phyloP scores from a whole-genome alignment of 1,140 invertebrate species.

The Aphidius ervi region DNA sequence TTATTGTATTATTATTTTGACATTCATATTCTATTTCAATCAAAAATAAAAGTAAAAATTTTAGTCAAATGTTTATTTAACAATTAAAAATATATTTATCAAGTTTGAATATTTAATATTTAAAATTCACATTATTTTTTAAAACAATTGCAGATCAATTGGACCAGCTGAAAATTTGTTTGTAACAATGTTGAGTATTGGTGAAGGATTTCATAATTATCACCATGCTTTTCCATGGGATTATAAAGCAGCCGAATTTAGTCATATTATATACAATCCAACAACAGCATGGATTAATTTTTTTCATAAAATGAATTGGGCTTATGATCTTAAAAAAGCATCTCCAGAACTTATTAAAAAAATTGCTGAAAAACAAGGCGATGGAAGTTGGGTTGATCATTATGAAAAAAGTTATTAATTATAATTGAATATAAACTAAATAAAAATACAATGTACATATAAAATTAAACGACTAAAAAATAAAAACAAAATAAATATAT shows the following conservation, averaged over 20 bases:
- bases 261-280: conserved; percentile 45
- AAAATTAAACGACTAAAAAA: too few species aligned
- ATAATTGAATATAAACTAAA: too few species aligned
- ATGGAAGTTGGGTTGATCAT: too few species aligned
- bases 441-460: too few species aligned
- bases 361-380: too few species aligned
- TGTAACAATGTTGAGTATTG: conserved; percentile 37
- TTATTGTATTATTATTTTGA: too few species aligned
- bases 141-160: conserved; percentile 54
- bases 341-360: conserved; percentile 54
- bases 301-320: conserved; percentile 70
- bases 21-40: not conserved
- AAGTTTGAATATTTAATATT: not conserved
- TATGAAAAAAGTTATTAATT: too few species aligned
- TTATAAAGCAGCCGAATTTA: conserved; percentile 69
- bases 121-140: not conserved
- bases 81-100: too few species aligned
- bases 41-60: too few species aligned
- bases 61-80: too few species aligned
- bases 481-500: too few species aligned
- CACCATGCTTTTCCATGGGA: conserved; percentile 84
- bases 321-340: conserved; percentile 70
- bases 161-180: conserved; percentile 57
- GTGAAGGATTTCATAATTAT: conserved; percentile 79
- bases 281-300: conserved; percentile 66